Percentiles rank a stretch among this genome's conserved stretches.
phyloP scores from a whole-genome alignment of 2,888 invertebrate genomes.

The Mesorhabditis sp. region DNA sequence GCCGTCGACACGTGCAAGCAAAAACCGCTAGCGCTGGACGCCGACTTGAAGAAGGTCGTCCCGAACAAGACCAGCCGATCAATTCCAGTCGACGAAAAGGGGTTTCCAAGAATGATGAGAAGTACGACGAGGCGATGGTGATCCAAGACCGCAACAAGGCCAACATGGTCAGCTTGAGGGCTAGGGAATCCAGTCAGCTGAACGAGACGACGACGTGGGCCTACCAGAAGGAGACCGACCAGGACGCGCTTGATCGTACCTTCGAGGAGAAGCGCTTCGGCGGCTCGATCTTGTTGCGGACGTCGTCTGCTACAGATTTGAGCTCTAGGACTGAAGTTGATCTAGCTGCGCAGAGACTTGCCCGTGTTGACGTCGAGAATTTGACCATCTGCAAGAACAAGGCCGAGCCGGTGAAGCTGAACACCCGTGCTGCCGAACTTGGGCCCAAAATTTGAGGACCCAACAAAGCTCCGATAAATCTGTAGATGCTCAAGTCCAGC shows the following conservation, averaged over 20 bases:
- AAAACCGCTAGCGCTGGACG: not conserved
- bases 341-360: not conserved
- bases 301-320: not conserved
- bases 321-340: not conserved
- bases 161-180: constrained; percentile 21
- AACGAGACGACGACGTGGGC: constrained; percentile 24
- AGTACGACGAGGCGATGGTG: constrained; percentile 10
- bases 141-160: constrained; percentile 27
- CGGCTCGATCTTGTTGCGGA: not conserved
- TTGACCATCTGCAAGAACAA: constrained; percentile 32
- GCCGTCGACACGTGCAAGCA: constrained; percentile 5
- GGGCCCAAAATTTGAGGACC: too few species aligned
- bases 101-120: too few species aligned
- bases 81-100: too few species aligned
- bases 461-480: not conserved
- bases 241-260: constrained; percentile 12
- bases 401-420: constrained; percentile 20
- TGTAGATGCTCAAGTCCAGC: not conserved
- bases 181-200: constrained; percentile 23
- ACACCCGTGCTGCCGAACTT: constrained; percentile 14
- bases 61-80: not conserved
- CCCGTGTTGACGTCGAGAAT: constrained; percentile 14
- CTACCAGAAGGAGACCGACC: constrained; percentile 17
- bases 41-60: not conserved
- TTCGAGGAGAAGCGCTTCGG: not conserved